These are phyloP conservation scores for Adoxophyes honmai DNA, from an alignment of 1,140 invertebrate genomes.

Conservation along the genomic window DNA sequence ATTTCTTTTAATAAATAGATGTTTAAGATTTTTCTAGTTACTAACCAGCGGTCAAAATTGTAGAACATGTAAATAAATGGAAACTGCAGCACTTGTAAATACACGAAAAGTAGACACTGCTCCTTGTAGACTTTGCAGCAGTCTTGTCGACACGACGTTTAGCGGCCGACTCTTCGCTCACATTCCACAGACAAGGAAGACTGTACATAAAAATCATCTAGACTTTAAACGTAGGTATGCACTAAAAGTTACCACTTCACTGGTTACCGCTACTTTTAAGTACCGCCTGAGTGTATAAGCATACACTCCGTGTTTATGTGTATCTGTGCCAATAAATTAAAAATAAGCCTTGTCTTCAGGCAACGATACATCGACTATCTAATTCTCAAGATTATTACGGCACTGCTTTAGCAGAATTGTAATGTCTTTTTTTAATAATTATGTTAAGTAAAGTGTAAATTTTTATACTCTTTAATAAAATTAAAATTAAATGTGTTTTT, in stretches of 20 bases:
- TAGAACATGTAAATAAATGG: conserved; percentile 59
- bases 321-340: conserved; percentile 16
- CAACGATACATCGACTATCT: conserved; percentile 2
- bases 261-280: conserved; percentile 58
- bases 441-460: conserved; percentile 61
- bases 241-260: conserved; percentile 40
- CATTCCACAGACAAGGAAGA: conserved; percentile 45
- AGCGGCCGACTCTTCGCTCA: conserved; percentile 18
- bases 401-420: conserved; percentile 21
- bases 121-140: background rate
- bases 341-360: background rate
- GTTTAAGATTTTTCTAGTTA: conserved; percentile 45
- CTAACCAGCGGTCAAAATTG: conserved; percentile 45
- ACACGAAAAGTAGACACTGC: conserved; percentile 39
- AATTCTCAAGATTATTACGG: conserved; percentile 1
- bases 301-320: conserved; percentile 4
- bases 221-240: conserved; percentile 36
- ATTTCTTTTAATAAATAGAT: conserved; percentile 27
- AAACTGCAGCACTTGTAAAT: conserved; percentile 57
- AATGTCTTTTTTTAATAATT: conserved; percentile 22
- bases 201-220: conserved; percentile 46
- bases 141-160: background rate
- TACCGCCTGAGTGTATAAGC: conserved; percentile 20
- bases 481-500: conserved; percentile 35
- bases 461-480: conserved; percentile 71